Evolutionary conservation across 2,113 vertebrate genomes (phyloP).

Genomic region (Erinaceus europaeus): DNA sequence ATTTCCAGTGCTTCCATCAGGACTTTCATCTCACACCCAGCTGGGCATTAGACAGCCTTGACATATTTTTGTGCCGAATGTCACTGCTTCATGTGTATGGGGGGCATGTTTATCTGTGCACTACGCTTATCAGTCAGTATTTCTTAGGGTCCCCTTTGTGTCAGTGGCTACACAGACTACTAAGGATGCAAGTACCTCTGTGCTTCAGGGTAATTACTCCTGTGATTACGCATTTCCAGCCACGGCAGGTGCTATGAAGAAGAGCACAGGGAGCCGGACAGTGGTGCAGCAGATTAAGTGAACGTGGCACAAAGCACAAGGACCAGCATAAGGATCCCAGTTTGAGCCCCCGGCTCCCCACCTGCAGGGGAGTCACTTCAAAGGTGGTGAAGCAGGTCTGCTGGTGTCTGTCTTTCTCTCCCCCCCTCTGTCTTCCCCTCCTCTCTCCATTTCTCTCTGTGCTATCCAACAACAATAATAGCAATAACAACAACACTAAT

Average conservation of each 20-base stretch:
- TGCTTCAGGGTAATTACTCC: slow-evolving; percentile 18
- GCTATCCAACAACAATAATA: too few relatives aligned
- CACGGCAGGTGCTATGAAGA: neutral
- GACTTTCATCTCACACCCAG: neutral
- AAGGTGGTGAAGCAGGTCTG: too few relatives aligned
- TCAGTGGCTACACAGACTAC: neutral
- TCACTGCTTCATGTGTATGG: neutral
- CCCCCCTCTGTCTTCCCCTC: too few relatives aligned
- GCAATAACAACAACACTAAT: too few relatives aligned
- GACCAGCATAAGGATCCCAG: too few relatives aligned
- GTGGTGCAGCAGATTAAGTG: too few relatives aligned
- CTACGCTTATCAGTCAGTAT: neutral
- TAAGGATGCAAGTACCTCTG: neutral
- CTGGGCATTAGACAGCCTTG: neutral
- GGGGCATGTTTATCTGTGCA: neutral
- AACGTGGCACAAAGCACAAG: too few relatives aligned
- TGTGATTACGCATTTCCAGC: slow-evolving; percentile 19
- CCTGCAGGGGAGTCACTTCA: too few relatives aligned
- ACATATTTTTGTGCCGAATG: neutral
- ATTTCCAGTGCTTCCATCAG: neutral
- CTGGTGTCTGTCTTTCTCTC: too few relatives aligned
- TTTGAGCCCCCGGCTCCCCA: too few relatives aligned
- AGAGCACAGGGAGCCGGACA: too few relatives aligned
- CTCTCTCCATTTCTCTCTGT: too few relatives aligned
- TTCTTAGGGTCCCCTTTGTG: neutral